Base-by-base conservation (phyloP, 2,113 vertebrate species). In the Barbus barbus region DNA sequence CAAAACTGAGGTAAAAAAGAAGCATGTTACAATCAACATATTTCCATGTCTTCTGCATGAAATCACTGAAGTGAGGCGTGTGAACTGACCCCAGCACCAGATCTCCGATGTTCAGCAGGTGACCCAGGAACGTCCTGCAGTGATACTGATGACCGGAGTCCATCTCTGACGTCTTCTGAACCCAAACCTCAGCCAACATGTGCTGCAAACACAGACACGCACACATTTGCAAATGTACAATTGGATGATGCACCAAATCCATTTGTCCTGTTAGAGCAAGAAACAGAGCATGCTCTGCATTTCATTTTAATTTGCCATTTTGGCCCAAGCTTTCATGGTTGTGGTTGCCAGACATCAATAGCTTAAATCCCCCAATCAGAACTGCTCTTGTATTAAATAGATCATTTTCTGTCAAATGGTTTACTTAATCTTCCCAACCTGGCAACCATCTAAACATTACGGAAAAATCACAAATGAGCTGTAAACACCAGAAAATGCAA, bases 41-140 rank as follows among this genome's bases (percentile, higher is more conserved):
- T 9, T 5, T 1, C 11, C 2, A 1, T 2, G 60, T 58, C 9
- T 9, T 41, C 5, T 51, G 24, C 16, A 9, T 28, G 1, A 28
- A 14, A 9, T 31, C 9, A 24, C 12, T 67, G 20, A 26, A 5
- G 8, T 3, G 8, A 16, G 1, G 22, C 5, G 4, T 46, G 76
- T 60, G 4, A 5, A 72, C 81, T 36, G 67, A 99, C 98, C 98
- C 98, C 83, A 96, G 36, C 20, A 97, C 98, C 84, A 99, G 92
- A 92, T 99, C 98, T 2, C 98, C 98, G 1, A 97, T 97, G 94
- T 97, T 99, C 36, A 99, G 94, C 87, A 99, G 93, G 93, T 99
- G 97, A 0, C 98, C 98, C 92, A 99, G 87, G 90, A 96, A 97
- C 33, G 98, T 99, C 0, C 93, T 96, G 91, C 97, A 98, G 94